These are phyloP conservation scores for Coleophora flavipennella DNA, from an alignment of 2,888 invertebrate genomes.

Conservation along the genomic window DNA sequence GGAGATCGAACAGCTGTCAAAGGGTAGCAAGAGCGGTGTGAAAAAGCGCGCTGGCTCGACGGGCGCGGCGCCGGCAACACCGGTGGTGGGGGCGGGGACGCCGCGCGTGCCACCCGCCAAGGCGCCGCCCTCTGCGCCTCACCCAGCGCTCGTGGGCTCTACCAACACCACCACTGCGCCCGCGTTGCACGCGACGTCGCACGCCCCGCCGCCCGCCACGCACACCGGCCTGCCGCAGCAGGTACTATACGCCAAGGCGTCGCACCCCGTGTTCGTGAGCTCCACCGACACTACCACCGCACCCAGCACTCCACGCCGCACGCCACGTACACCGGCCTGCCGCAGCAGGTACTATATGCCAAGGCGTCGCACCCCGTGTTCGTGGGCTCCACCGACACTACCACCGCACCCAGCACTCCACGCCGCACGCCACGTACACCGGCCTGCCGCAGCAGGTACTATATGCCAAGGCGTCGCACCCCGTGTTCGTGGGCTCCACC, in stretches of 20 bases:
- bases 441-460: slow-evolving; percentile 69
- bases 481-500: slow-evolving; percentile 60
- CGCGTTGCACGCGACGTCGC: slow-evolving; percentile 31
- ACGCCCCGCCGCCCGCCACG: slow-evolving; percentile 56
- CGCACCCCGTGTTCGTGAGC: slow-evolving; percentile 48
- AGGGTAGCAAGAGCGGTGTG: slow-evolving; percentile 61
- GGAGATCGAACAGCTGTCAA: slow-evolving; percentile 83
- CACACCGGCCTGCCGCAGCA: slow-evolving; percentile 70
- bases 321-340: slow-evolving; percentile 64
- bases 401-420: slow-evolving; percentile 43
- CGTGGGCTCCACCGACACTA: slow-evolving; percentile 65
- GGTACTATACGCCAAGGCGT: slow-evolving; percentile 62
- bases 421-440: slow-evolving; percentile 63
- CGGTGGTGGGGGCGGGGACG: slow-evolving; percentile 36
- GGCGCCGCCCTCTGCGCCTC: slow-evolving; percentile 50
- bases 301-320: slow-evolving; percentile 48
- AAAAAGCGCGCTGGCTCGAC: slow-evolving; percentile 50
- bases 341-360: slow-evolving; percentile 69
- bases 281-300: slow-evolving; percentile 63
- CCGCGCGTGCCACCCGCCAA: slow-evolving; percentile 42
- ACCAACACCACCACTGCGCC: slow-evolving; percentile 61
- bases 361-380: slow-evolving; percentile 51
- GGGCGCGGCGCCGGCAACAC: slow-evolving; percentile 19
- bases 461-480: slow-evolving; percentile 54
- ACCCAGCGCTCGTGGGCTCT: slow-evolving; percentile 54